Evolutionary conservation across 1,140 invertebrate species (phyloP), one percentile per base, ranked within the genome.

Genomic region (Hermetia illucens): DNA sequence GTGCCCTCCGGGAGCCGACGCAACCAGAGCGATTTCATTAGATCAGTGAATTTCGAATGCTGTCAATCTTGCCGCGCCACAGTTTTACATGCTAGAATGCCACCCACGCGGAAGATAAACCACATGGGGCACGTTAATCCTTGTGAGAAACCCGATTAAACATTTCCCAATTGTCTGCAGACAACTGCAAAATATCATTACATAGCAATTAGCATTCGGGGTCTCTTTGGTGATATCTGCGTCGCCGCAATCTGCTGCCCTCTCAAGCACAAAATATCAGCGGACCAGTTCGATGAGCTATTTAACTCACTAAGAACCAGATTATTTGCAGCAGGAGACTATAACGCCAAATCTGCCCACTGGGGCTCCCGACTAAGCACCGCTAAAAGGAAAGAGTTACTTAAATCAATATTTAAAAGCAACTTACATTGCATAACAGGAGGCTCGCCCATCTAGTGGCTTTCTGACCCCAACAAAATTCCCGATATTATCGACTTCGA

Each of bases 401-500:
- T 40, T 15, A 44, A 39, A 31, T 31, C 40, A 3, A 43, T 42
- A 15, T 30, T 31, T 10, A n/a, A 31, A 12, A 37, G 37, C 21
- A 39, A 34, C 3, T 38, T 34, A 17, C 22, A 46, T 15, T 35
- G 16, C 18, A n/a, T 46, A n/a, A 42, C 44, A 16, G 36, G 40
- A 15, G 41, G 43, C 17, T n/a, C 42, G 22, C 43, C 49, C 36
- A 40, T 52, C 37, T 57, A 58, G 32, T 58, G 49, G 52, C 53
- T 51, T 10, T 49, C 50, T 17, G 53, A 56, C 30, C 32, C 16
- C 16, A 47, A 34, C 19, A 55, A 56, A 44, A 48, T 45, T 15
- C 49, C 56, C 10, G 52, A 61, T 27, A 8, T 55, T n/a, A 34
- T 58, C 9, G 50, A 55, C 35, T 46, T 53, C 25, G 46, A 41